A percentile compares a stretch with the other conserved stretches of the same genome.
Evolutionary conservation across 2,888 invertebrate genomes (phyloP).

Genomic region (Ctena decussata): DNA sequence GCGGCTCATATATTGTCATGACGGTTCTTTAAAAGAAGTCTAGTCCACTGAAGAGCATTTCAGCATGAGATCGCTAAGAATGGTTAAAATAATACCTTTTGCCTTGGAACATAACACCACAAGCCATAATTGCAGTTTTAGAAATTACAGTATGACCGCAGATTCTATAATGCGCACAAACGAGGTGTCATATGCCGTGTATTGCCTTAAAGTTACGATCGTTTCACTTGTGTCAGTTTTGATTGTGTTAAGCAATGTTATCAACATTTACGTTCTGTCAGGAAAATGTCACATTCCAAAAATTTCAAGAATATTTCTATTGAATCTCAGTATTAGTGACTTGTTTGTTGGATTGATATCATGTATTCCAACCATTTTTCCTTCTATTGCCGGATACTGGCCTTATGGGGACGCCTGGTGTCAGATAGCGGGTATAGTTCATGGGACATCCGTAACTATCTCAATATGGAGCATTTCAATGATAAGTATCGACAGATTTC

Average conservation of each 20-base stretch:
- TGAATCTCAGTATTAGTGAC: conserved; percentile 69
- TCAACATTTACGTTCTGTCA: conserved; percentile 56
- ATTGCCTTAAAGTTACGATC: conserved; percentile 9
- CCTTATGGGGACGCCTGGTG: conserved; percentile 70
- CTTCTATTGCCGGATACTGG: conserved; percentile 64
- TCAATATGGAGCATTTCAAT: conserved; percentile 72
- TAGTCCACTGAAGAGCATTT: too few species aligned
- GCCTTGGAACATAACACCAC: too few species aligned
- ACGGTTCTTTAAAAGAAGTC: too few species aligned
- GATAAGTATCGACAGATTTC: conserved; percentile 70
- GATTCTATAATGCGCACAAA: too few species aligned
- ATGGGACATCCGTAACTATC: conserved; percentile 68
- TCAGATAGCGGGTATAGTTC: conserved; percentile 68
- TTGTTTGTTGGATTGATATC: conserved; percentile 67
- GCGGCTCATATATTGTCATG: too few species aligned
- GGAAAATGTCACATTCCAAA: conserved; percentile 62
- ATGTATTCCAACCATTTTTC: conserved; percentile 62
- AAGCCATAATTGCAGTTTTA: too few species aligned
- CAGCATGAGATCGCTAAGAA: too few species aligned
- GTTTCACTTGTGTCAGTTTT: conserved; percentile 33
- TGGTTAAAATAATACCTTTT: too few species aligned
- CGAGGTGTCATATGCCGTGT: neutral
- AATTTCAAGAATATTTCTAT: conserved; percentile 66
- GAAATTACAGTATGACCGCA: too few species aligned
- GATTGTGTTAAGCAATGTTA: conserved; percentile 43